These are phyloP conservation scores for Pelobates cultripes DNA, from an alignment of 2,797 vertebrate species.

Conservation along the genomic window DNA sequence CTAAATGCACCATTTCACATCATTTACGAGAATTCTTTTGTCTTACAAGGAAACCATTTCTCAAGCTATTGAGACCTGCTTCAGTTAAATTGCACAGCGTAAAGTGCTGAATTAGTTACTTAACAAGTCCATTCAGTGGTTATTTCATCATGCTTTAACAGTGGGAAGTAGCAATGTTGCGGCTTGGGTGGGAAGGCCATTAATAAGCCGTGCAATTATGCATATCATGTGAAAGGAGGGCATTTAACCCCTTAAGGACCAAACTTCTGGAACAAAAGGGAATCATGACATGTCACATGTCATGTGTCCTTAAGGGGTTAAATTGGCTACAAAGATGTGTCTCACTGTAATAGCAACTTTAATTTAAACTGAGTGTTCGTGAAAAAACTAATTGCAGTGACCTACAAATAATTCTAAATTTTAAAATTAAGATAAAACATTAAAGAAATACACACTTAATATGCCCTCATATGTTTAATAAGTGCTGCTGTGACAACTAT, in stretches of 20 bases:
- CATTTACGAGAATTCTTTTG: conserved; percentile 22
- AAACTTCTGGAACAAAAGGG: no score
- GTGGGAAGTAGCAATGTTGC: background rate
- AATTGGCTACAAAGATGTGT: background rate
- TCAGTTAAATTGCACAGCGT: background rate
- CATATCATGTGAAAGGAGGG: background rate
- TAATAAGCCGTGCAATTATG: background rate
- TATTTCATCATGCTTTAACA: background rate
- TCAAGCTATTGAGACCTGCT: background rate
- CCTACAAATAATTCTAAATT: no score
- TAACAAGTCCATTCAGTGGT: background rate
- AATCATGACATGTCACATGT: no score
- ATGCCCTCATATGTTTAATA: no score
- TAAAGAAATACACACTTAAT: no score
- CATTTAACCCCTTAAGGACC: no score
- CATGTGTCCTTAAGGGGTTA: no score
- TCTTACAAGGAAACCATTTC: conserved; percentile 1
- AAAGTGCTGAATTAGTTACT: conserved; percentile 7
- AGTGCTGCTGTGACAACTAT: no score
- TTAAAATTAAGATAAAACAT: no score
- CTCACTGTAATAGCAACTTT: no score
- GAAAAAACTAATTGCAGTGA: no score
- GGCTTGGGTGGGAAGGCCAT: background rate
- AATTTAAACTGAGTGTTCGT: no score
- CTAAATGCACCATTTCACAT: conserved; percentile 37